Evolutionary conservation across 2,797 vertebrate species (phyloP), one percentile per base, ranked within the genome.

Genomic region (Esox masquinongy): DNA sequence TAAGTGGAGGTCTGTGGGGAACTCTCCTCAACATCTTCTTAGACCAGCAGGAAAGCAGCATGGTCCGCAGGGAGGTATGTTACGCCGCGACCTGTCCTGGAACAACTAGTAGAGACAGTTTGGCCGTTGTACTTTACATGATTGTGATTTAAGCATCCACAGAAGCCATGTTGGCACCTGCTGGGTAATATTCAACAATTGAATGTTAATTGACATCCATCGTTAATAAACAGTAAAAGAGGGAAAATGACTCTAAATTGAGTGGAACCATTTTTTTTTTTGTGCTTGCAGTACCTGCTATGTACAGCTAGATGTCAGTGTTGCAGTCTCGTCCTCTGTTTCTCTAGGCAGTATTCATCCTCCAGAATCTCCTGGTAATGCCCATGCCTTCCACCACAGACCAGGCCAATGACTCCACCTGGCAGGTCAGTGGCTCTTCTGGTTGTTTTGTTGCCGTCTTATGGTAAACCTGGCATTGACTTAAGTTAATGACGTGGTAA

Each of bases 1-100:
- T 99, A 89, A 97, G 97, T 26, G 98, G 98, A 80, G 98, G 98
- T 15, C 94, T 99, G 82, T 99, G 98, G 98, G 98, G 97, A 75
- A 98, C 95, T 0, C 93, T 97, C 79, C 90, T 99, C 81, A 99
- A 95, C 91, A 97, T 99, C 81, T 94, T 99, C 66, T 92, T 99
- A 88, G 97, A 99, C 89, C 96, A 94, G 70, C 95, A 92, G 61
- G 98, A 99, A 86, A 97, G 97, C 85, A 99, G 97, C 85, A 94
- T 98, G 96, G 97, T 98, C 74, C 97, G 97, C 82, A 94, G 96
- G 85, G 97, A 99, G 96, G 98, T 99, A 91, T 12, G 22, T 22
- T 11, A 29, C 51, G 49, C 68, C 19, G 31, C 24, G 31, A 2
- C 6, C 53, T 22, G 19, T 22, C n/a, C 8, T 2, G 19, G 19